Base-by-base conservation (phyloP, 2,797 vertebrate genomes). In the Selene dorsalis region DNA sequence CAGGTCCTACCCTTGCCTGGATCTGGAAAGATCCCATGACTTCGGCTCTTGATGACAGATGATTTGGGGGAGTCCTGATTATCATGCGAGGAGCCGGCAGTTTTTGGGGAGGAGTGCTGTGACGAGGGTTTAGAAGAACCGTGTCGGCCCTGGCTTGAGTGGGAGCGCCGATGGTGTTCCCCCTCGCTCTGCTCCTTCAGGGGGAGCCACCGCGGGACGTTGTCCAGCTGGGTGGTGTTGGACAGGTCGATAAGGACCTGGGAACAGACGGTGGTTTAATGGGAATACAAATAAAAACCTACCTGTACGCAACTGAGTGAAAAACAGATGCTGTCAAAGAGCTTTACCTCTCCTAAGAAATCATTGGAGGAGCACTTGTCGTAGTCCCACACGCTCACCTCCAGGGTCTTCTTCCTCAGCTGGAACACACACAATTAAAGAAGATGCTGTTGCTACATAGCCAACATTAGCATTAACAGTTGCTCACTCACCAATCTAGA, bases 301-400 rank as follows among this genome's bases (percentile, higher is more conserved):
- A 43, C 2, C 0, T 0, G 22, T 35, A 14, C 16, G n/a, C 6
- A 11, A 32, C 1, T 30, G 10, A 62, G 7, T 2, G 3, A 17
- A 48, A 57, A 57, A 48, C 11, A 13, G 24, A 17, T 17, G 6
- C 0, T 8, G 9, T 62, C 3, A 63, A 48, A 57, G 39, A 38
- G 1, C 41, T 94, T 97, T 93, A 99, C 98, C 96, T 99, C 98
- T 89, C 98, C 98, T 22, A 99, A 91, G 88, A 99, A 99, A 88
- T 99, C 98, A 84, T 99, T 99, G 1, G 98, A 98, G 48, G 97
- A 99, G 88, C 96, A 95, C 93, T 97, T 96, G 86, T 99, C 98
- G 59, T 99, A 99, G 94, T 99, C 98, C 98, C 98, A 99, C 83
- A 99, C 97, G 81, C 96, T 98, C 82, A 99, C 97, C 88, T 99